Evolutionary conservation across 2,888 invertebrate genomes (phyloP).

Genomic region (Epirrhoe tristata): DNA sequence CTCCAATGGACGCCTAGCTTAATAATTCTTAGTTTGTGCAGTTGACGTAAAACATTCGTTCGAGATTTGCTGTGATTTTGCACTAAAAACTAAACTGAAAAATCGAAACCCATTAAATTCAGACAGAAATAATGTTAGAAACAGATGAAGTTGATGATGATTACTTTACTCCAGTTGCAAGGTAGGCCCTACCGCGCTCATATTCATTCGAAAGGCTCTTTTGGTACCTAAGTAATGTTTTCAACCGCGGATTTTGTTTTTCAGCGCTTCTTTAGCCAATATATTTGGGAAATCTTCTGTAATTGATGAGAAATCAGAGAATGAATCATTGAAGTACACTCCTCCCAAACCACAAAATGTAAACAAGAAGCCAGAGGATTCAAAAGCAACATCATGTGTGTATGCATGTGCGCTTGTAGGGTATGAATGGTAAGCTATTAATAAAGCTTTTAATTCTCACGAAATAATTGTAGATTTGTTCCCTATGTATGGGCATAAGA

Average conservation of each 20-base stretch:
- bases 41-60: not conserved
- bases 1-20: too few relatives aligned
- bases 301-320: slow-evolving; percentile 52
- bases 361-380: slow-evolving; percentile 49
- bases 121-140: slow-evolving; percentile 57
- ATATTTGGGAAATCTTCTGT: slow-evolving; percentile 63
- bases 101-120: not conserved
- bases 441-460: not conserved
- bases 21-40: too few relatives aligned
- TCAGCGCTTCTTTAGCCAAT: slow-evolving; percentile 71
- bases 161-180: slow-evolving; percentile 74
- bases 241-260: not conserved
- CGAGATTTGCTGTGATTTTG: not conserved
- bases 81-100: not conserved
- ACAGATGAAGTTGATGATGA: slow-evolving; percentile 77
- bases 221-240: not conserved
- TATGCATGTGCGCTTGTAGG: slow-evolving; percentile 69
- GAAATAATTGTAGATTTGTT: not conserved
- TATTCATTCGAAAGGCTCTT: too few relatives aligned
- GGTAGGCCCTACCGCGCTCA: slow-evolving; percentile 50
- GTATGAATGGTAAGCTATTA: slow-evolving; percentile 69
- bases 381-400: slow-evolving; percentile 63
- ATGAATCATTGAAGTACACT: slow-evolving; percentile 70
- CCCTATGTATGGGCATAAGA: too few relatives aligned
- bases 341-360: slow-evolving; percentile 61